These are phyloP conservation scores for Pipra filicauda DNA, from an alignment of 2,113 vertebrate species.

Conservation along the genomic window DNA sequence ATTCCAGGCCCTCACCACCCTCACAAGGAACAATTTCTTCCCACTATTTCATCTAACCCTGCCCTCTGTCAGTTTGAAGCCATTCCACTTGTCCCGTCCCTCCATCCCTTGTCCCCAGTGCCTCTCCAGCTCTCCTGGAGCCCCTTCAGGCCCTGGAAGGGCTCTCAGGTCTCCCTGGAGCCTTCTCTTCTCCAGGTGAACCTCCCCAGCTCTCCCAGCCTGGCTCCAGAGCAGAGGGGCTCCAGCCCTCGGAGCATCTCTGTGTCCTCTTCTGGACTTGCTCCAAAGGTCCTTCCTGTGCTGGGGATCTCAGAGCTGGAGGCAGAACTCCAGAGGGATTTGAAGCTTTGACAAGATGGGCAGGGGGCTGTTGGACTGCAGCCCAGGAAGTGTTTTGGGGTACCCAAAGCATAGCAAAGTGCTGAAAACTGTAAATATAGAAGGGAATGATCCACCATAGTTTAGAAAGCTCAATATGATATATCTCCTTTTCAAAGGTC, in stretches of 20 bases:
- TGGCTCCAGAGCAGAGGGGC: background rate
- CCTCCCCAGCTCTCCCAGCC: background rate
- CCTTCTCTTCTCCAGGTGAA: background rate
- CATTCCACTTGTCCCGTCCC: background rate
- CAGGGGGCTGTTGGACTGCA: background rate
- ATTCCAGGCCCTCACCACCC: background rate
- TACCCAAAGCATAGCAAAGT: background rate
- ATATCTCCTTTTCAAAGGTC: background rate
- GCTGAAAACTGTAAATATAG: background rate
- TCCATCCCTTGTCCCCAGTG: background rate
- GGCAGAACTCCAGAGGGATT: background rate
- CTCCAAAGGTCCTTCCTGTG: background rate
- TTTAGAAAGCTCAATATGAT: background rate
- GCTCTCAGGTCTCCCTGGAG: background rate
- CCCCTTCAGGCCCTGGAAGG: background rate
- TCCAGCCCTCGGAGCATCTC: background rate
- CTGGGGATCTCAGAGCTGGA: background rate
- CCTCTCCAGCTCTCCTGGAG: background rate
- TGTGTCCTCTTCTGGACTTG: background rate
- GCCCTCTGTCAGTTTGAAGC: background rate
- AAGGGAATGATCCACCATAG: background rate
- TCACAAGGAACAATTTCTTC: background rate
- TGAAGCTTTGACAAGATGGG: background rate
- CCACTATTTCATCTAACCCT: rapidly evolving
- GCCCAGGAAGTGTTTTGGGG: background rate